Evolutionary conservation across 2,888 invertebrate species (phyloP).

Genomic region (Drosophila phalerata): DNA sequence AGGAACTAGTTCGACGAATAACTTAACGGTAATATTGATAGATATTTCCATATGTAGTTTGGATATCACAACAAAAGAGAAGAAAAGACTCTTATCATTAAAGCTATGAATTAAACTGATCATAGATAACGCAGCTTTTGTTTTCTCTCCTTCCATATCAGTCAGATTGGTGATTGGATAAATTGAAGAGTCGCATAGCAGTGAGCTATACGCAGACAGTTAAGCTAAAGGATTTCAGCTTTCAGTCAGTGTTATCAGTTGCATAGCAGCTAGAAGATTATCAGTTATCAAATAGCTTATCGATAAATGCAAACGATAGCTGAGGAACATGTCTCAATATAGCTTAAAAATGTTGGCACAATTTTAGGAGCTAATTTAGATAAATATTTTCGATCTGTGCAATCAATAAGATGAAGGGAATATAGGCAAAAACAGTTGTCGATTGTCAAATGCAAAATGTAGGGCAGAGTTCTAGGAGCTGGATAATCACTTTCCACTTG

Average conservation of each 20-base stretch:
- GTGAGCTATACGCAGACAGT: background rate
- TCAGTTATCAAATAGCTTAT: background rate
- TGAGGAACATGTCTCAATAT: background rate
- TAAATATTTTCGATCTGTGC: background rate
- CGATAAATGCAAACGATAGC: background rate
- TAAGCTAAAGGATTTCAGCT: background rate
- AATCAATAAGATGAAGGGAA: background rate
- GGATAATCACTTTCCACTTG: conserved; percentile 51
- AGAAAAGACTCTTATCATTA: no score
- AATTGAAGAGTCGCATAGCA: conserved; percentile 5
- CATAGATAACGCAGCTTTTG: background rate
- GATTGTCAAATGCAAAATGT: background rate
- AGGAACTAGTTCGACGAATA: conserved; percentile 24
- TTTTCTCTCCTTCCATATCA: conserved; percentile 4
- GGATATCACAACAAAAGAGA: background rate
- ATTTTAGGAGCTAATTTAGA: background rate
- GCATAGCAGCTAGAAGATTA: conserved; percentile 6
- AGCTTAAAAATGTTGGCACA: background rate
- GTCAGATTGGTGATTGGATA: background rate
- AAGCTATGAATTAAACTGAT: background rate
- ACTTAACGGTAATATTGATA: conserved; percentile 26
- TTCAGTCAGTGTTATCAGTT: background rate
- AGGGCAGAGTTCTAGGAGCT: conserved; percentile 40
- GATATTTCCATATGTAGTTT: conserved; percentile 15
- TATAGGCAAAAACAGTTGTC: background rate